Evolutionary conservation across 2,888 invertebrate species (phyloP).

Genomic region (Caenorhabditis japonica): DNA sequence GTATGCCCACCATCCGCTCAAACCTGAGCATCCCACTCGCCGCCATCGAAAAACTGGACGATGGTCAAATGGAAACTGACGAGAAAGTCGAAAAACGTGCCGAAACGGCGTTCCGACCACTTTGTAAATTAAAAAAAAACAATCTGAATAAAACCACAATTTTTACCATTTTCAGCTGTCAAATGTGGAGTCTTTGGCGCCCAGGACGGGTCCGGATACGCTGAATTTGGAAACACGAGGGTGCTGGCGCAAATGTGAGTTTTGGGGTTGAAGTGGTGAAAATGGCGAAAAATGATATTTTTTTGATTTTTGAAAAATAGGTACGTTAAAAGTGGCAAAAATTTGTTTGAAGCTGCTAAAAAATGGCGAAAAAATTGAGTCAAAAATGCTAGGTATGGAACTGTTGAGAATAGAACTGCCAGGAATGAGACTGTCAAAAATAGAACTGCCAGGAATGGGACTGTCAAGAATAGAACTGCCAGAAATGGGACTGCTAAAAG

Average conservation of each 20-base stretch:
- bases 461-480: no score
- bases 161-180: constrained; percentile 38
- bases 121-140: constrained; percentile 21
- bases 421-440: no score
- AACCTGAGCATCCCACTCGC: constrained; percentile 34
- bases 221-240: constrained; percentile 62
- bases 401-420: no score
- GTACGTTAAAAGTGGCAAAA: no score
- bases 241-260: constrained; percentile 62
- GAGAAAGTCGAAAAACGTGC: background rate
- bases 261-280: no score
- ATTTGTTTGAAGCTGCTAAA: no score
- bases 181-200: constrained; percentile 64
- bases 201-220: constrained; percentile 63
- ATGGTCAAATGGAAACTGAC: constrained; percentile 11
- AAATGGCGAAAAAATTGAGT: no score
- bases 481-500: no score
- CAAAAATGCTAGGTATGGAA: no score
- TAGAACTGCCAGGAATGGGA: no score
- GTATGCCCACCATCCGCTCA: constrained; percentile 37
- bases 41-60: constrained; percentile 6
- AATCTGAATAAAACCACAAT: background rate
- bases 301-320: no score
- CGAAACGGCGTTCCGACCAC: constrained; percentile 25
- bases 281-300: no score